phyloP scores from a whole-genome alignment of 2,797 vertebrate genomes.

The Odontamblyopus lacepedii region DNA sequence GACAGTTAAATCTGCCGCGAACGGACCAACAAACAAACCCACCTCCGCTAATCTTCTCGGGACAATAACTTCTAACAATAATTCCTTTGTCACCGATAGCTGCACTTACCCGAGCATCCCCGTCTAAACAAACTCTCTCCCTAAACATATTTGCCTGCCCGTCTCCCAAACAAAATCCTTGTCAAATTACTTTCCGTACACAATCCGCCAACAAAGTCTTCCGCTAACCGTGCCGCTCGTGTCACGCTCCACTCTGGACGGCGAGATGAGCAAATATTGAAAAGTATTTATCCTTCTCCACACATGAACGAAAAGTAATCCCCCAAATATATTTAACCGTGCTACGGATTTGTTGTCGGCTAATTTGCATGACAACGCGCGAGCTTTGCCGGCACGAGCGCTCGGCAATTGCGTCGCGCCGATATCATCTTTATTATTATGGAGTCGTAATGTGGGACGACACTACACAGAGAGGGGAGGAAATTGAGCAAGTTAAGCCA shows the following conservation, averaged over 20 bases:
- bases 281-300: slow-evolving; percentile 64
- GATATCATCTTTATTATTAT: slow-evolving; percentile 81
- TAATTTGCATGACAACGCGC: slow-evolving; percentile 80
- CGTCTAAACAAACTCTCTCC: slow-evolving; percentile 10
- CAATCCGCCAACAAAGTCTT: slow-evolving; percentile 10
- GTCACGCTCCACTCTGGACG: slow-evolving; percentile 60
- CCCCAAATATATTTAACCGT: slow-evolving; percentile 74
- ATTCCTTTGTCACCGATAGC: not conserved
- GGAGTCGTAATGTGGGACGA: slow-evolving; percentile 66
- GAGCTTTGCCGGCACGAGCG: slow-evolving; percentile 58
- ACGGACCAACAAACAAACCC: not conserved
- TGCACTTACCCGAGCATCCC: slow-evolving; percentile 13
- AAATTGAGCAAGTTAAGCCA: slow-evolving; percentile 74
- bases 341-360: slow-evolving; percentile 76
- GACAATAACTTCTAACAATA: not conserved
- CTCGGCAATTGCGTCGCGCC: slow-evolving; percentile 51
- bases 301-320: slow-evolving; percentile 66
- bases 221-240: slow-evolving; percentile 16
- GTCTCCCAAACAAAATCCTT: slow-evolving; percentile 27
- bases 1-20: not conserved
- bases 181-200: slow-evolving; percentile 7
- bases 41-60: not conserved
- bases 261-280: slow-evolving; percentile 58
- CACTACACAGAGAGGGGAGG: slow-evolving; percentile 53
- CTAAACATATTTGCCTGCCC: slow-evolving; percentile 15